These are phyloP conservation scores for Anhinga anhinga DNA, from an alignment of 2,113 vertebrate genomes.

Conservation along the genomic window DNA sequence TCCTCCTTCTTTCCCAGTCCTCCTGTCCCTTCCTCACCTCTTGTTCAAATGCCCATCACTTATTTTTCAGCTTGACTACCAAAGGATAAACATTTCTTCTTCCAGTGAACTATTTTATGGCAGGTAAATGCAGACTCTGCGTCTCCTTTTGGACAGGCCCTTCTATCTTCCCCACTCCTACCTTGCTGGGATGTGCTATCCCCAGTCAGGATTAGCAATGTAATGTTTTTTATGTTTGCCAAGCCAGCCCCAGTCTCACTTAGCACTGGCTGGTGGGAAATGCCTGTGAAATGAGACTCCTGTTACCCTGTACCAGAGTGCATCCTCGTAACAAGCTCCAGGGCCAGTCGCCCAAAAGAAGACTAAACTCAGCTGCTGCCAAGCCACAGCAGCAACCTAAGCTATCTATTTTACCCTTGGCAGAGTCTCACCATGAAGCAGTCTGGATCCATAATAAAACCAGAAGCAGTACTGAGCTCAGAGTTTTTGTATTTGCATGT, in stretches of 20 bases:
- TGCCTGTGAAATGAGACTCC: neutral
- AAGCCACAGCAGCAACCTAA: slow-evolving; percentile 1
- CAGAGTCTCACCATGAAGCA: neutral
- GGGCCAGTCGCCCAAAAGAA: neutral
- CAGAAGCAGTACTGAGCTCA: neutral
- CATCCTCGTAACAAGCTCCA: neutral
- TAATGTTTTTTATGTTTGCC: neutral
- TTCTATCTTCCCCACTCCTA: neutral
- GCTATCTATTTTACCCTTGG: neutral
- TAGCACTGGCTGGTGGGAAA: neutral
- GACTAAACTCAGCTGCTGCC: neutral
- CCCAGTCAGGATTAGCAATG: neutral
- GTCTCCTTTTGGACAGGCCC: neutral
- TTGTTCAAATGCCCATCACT: neutral
- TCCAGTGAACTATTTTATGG: neutral
- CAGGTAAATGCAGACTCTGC: neutral
- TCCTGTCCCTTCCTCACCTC: neutral
- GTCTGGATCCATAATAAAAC: neutral
- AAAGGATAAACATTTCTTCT: neutral
- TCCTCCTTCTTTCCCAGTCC: neutral
- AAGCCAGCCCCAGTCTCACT: neutral
- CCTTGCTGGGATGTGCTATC: neutral
- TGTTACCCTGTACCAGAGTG: neutral
- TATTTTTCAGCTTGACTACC: neutral
- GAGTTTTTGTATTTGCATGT: neutral